These are phyloP conservation scores for Paracanthobrama guichenoti DNA, from an alignment of 2,113 vertebrate genomes.

Conservation along the genomic window DNA sequence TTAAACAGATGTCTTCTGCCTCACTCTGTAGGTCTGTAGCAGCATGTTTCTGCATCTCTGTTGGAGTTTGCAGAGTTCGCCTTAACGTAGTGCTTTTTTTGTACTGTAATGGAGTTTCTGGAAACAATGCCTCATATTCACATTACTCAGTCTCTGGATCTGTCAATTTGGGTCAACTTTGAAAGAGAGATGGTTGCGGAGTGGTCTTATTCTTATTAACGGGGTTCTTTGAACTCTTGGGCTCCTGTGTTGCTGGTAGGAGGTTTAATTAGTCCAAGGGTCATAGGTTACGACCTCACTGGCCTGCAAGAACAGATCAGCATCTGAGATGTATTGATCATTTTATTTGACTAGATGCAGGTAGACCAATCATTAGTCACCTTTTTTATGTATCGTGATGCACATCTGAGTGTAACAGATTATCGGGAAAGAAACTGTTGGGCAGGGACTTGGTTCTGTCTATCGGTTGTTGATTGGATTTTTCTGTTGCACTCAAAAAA, in stretches of 20 bases:
- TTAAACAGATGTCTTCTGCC: conserved; percentile 36
- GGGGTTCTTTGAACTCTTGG: neutral
- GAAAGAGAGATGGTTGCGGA: neutral
- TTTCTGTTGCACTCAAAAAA: neutral
- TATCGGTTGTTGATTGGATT: neutral
- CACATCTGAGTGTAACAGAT: neutral
- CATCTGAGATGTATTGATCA: neutral
- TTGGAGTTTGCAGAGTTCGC: conserved; percentile 10
- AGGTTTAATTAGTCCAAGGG: neutral
- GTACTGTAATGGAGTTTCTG: neutral
- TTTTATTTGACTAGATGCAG: conserved; percentile 17
- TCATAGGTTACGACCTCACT: conserved; percentile 2
- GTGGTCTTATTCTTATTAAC: conserved; percentile 8
- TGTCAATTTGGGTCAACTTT: neutral
- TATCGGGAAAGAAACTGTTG: neutral
- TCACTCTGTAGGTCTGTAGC: conserved; percentile 30
- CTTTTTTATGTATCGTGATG: too few species aligned
- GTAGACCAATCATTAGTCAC: neutral
- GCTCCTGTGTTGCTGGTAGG: neutral
- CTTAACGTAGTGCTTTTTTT: conserved; percentile 15
- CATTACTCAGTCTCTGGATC: neutral
- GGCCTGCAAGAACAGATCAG: neutral
- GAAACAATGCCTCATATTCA: neutral
- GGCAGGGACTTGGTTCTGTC: neutral
- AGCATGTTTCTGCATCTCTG: conserved; percentile 4